Evolutionary conservation across 2,113 vertebrate genomes (phyloP).

Genomic region (Polyodon spathula): DNA sequence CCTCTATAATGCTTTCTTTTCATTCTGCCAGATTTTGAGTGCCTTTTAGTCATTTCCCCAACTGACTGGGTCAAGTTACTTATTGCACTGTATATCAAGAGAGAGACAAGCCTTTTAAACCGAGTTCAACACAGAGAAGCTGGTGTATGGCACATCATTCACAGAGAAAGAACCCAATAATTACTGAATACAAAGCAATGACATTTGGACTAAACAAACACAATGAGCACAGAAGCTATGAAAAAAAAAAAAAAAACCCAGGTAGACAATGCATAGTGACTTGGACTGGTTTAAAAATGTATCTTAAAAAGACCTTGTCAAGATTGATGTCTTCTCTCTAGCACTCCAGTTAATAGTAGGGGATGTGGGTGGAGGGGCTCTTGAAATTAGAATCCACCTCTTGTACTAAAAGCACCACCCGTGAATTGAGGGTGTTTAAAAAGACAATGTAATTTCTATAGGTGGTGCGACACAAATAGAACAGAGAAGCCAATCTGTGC

Average conservation of each 20-base stretch:
- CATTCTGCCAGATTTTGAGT: neutral
- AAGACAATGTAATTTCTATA: slow-evolving; percentile 60
- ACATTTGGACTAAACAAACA: neutral
- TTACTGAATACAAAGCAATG: neutral
- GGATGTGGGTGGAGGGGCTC: slow-evolving; percentile 30
- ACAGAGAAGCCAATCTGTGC: slow-evolving; percentile 66
- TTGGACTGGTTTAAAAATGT: slow-evolving; percentile 40
- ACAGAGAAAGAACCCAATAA: neutral
- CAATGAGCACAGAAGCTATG: neutral
- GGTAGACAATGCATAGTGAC: slow-evolving; percentile 8
- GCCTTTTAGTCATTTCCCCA: neutral
- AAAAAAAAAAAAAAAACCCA: neutral
- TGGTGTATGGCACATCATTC: too few species aligned
- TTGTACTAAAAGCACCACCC: slow-evolving; percentile 49
- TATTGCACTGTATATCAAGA: too few species aligned
- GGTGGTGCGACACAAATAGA: slow-evolving; percentile 49
- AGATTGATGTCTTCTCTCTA: slow-evolving; percentile 53
- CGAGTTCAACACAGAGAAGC: too few species aligned
- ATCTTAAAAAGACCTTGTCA: slow-evolving; percentile 57
- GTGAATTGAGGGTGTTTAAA: slow-evolving; percentile 49
- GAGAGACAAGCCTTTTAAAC: too few species aligned
- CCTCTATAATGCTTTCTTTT: too few species aligned
- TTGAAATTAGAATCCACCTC: slow-evolving; percentile 64
- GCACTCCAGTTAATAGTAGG: slow-evolving; percentile 52
- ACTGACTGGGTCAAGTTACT: too few species aligned